These are phyloP conservation scores for Sparus aurata DNA, from an alignment of 2,797 vertebrate genomes.

Conservation along the genomic window DNA sequence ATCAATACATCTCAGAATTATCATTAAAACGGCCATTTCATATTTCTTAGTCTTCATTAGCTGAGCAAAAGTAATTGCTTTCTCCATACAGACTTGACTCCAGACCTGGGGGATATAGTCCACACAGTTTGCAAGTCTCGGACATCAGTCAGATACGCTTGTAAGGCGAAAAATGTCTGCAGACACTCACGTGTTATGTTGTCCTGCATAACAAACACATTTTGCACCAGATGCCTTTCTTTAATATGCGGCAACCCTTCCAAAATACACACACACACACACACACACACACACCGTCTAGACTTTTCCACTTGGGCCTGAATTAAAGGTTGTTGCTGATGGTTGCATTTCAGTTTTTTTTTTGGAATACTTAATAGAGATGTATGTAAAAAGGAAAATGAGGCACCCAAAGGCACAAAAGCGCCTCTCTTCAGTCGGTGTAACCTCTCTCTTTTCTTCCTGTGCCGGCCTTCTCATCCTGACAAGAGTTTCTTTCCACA, in stretches of 20 bases:
- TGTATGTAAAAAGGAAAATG: slow-evolving; percentile 26
- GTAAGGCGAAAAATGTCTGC: slow-evolving; percentile 1
- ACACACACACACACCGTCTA: background rate
- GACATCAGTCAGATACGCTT: background rate
- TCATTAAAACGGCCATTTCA: slow-evolving; percentile 10
- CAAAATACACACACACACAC: background rate
- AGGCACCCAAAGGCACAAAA: slow-evolving; percentile 26
- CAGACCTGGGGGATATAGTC: slow-evolving; percentile 18
- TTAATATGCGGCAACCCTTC: background rate
- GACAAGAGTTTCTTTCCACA: slow-evolving; percentile 57
- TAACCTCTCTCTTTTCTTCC: slow-evolving; percentile 15
- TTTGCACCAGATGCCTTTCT: background rate
- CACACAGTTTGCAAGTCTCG: slow-evolving; percentile 21
- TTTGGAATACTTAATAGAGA: slow-evolving; percentile 17
- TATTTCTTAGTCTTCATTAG: slow-evolving; percentile 1
- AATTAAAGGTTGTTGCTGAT: slow-evolving; percentile 20
- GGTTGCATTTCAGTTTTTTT: slow-evolving; percentile 16
- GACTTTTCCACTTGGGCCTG: slow-evolving; percentile 13
- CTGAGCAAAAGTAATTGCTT: background rate
- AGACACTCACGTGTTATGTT: background rate
- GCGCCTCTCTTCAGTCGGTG: slow-evolving; percentile 17
- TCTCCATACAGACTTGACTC: background rate
- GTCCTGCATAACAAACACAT: background rate
- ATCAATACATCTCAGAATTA: slow-evolving; percentile 5
- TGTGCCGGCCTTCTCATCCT: slow-evolving; percentile 28